Percentiles rank a stretch among this genome's conserved stretches.
phyloP scores from a whole-genome alignment of 2,888 invertebrate species.

The Drosophila ezoana region DNA sequence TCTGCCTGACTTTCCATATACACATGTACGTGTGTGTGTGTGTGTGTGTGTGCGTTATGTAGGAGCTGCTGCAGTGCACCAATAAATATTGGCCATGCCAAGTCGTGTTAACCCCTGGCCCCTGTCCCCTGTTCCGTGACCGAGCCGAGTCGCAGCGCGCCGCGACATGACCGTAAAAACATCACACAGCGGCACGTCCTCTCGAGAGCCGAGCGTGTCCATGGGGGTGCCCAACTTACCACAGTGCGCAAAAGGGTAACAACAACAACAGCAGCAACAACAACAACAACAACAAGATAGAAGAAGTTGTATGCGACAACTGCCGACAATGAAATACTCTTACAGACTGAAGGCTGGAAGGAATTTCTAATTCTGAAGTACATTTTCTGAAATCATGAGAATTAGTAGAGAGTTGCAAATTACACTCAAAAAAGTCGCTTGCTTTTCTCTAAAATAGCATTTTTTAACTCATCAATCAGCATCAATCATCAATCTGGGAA shows the following conservation, averaged over 20 bases:
- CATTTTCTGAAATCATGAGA: too few relatives aligned
- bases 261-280: constrained; percentile 41
- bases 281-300: constrained; percentile 1
- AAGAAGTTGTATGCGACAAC: not conserved
- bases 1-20: constrained; percentile 49
- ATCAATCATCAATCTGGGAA: too few relatives aligned
- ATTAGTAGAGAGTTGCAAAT: too few relatives aligned
- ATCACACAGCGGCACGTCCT: constrained; percentile 63
- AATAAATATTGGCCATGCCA: constrained; percentile 58
- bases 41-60: constrained; percentile 6
- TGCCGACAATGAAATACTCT: not conserved
- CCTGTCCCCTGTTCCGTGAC: not conserved
- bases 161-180: constrained; percentile 75
- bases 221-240: constrained; percentile 62
- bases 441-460: too few relatives aligned
- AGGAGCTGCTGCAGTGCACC: constrained; percentile 26
- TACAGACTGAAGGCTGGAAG: too few relatives aligned
- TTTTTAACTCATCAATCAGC: too few relatives aligned
- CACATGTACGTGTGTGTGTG: not conserved
- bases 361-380: too few relatives aligned
- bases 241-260: constrained; percentile 46
- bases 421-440: too few relatives aligned
- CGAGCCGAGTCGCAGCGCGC: constrained; percentile 20
- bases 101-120: constrained; percentile 22
- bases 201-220: constrained; percentile 39